These are phyloP conservation scores for Thecophora atra DNA, from an alignment of 2,888 invertebrate genomes.

Conservation along the genomic window DNA sequence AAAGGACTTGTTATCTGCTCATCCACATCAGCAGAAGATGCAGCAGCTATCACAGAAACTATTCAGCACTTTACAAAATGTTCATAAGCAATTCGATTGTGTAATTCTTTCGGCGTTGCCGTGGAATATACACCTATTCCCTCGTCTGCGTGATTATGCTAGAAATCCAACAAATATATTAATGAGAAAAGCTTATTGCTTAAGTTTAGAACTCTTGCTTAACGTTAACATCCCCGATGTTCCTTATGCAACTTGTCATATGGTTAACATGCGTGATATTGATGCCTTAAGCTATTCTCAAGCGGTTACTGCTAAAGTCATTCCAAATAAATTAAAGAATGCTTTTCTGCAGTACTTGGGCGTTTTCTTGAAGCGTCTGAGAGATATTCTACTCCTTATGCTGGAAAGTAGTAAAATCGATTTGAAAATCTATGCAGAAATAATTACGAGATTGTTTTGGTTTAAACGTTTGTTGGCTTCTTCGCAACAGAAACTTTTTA, in stretches of 20 bases:
- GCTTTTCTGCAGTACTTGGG: conserved; percentile 53
- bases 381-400: conserved; percentile 45
- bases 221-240: conserved; percentile 51
- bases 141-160: conserved; percentile 61
- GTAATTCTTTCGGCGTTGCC: conserved; percentile 51
- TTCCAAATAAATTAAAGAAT: conserved; percentile 59
- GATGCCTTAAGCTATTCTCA: conserved; percentile 61
- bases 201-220: conserved; percentile 54
- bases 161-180: conserved; percentile 20
- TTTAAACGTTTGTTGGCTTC: conserved; percentile 57
- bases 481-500: conserved; percentile 54
- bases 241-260: conserved; percentile 40
- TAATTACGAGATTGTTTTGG: conserved; percentile 58
- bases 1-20: conserved; percentile 27
- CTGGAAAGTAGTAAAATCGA: conserved; percentile 50
- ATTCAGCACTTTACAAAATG: conserved; percentile 41
- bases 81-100: conserved; percentile 28
- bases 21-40: conserved; percentile 34
- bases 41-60: conserved; percentile 46
- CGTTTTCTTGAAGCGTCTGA: conserved; percentile 50
- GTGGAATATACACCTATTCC: conserved; percentile 61
- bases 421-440: conserved; percentile 49
- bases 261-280: conserved; percentile 50
- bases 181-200: conserved; percentile 43
- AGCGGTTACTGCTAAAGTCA: conserved; percentile 49